These are phyloP conservation scores for Pituophis catenifer DNA, from an alignment of 2,113 vertebrate genomes.

Conservation along the genomic window DNA sequence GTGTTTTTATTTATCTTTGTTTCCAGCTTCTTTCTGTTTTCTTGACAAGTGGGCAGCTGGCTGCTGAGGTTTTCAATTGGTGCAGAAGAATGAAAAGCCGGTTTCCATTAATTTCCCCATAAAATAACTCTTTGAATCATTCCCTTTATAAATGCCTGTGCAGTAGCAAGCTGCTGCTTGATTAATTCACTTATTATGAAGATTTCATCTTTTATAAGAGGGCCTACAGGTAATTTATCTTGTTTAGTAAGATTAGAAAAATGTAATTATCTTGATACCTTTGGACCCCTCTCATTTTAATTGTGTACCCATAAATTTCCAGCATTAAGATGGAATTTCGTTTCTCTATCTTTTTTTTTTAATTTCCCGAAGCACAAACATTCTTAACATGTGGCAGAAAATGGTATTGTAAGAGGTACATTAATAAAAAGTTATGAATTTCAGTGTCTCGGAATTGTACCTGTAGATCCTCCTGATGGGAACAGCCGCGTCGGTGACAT, in stretches of 20 bases:
- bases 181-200: constrained; percentile 99
- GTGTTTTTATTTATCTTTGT: constrained; percentile 98
- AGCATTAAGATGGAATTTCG: constrained; percentile 75
- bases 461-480: constrained; percentile 48
- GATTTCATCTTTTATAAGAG: constrained; percentile 98
- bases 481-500: background rate
- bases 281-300: constrained; percentile 90
- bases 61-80: constrained; percentile 99
- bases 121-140: constrained; percentile 93
- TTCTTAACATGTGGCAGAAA: constrained; percentile 78
- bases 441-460: constrained; percentile 60
- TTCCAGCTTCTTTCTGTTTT: constrained; percentile 97
- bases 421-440: constrained; percentile 69
- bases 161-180: constrained; percentile 86
- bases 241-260: constrained; percentile 93
- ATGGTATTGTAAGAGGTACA: constrained; percentile 70
- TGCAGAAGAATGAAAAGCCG: constrained; percentile 99
- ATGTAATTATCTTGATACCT: constrained; percentile 99
- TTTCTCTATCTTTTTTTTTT: constrained; percentile 61
- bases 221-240: constrained; percentile 99
- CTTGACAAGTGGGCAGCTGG: constrained; percentile 99
- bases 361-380: constrained; percentile 67
- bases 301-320: constrained; percentile 86
- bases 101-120: constrained; percentile 99
- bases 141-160: constrained; percentile 86